These are phyloP conservation scores for Rhinolophus sinicus DNA, from an alignment of 2,113 vertebrate genomes.

Conservation along the genomic window DNA sequence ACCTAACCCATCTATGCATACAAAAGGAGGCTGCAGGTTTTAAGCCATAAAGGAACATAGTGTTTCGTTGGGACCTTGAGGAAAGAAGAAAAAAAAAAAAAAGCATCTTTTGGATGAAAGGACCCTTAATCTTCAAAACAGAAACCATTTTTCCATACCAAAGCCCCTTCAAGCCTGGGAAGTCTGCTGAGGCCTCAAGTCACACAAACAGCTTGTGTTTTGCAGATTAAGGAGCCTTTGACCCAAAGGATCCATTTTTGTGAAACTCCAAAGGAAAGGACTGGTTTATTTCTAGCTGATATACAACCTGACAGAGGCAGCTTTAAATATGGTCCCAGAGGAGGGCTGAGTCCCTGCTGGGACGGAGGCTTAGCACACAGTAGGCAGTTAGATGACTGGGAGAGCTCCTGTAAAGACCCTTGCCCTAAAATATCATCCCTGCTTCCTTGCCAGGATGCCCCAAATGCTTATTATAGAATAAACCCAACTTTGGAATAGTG, in stretches of 20 bases:
- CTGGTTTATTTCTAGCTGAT: conserved; percentile 64
- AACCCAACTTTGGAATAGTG: conserved; percentile 51
- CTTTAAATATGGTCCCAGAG: conserved; percentile 43
- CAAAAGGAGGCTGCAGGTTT: conserved; percentile 55
- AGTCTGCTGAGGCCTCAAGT: conserved; percentile 69
- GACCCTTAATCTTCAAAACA: conserved; percentile 79
- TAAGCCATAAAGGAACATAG: conserved; percentile 70
- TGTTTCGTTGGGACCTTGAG: conserved; percentile 61
- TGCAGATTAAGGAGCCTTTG: conserved; percentile 77
- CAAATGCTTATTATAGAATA: conserved; percentile 61
- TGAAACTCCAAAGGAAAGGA: conserved; percentile 65
- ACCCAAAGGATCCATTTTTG: conserved; percentile 68
- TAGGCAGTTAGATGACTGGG: conserved; percentile 52
- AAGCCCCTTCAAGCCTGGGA: conserved; percentile 68
- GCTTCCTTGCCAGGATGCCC: conserved; percentile 55
- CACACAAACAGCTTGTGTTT: conserved; percentile 75
- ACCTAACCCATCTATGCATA: conserved; percentile 55
- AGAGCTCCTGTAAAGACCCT: conserved; percentile 33
- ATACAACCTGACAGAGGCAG: background rate
- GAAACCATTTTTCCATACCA: conserved; percentile 72
- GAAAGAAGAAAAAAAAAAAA: conserved; percentile 48
- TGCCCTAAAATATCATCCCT: conserved; percentile 51
- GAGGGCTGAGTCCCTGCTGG: background rate
- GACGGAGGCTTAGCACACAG: background rate
- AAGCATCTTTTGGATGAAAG: conserved; percentile 72